Conservation (phyloP, 2,888 invertebrate genomes). For the Neoscelio sp. region DNA sequence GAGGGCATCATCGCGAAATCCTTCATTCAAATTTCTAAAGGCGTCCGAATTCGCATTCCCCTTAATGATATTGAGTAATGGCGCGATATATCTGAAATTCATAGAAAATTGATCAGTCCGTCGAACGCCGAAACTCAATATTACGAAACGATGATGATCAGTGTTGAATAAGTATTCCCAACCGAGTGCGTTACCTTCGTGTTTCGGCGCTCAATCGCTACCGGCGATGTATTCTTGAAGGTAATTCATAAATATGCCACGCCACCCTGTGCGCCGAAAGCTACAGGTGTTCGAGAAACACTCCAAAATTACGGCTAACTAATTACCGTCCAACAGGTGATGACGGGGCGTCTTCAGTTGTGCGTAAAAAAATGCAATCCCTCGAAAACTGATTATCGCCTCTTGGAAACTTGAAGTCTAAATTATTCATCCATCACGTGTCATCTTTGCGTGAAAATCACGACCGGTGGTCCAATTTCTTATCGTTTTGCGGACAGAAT, state of each 20-base stretch:
- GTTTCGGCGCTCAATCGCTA: conserved; percentile 66
- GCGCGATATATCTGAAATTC: conserved; percentile 38
- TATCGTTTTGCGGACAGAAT: too few relatives aligned
- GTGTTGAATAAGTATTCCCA: conserved; percentile 67
- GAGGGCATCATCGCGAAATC: too few relatives aligned
- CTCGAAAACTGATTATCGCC: conserved; percentile 64
- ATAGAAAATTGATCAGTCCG: conserved; percentile 50
- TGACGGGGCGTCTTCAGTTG: conserved; percentile 65
- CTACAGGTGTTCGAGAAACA: conserved; percentile 71
- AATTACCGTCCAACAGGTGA: conserved; percentile 75
- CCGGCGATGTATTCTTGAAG: conserved; percentile 65
- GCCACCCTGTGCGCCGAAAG: conserved; percentile 67
- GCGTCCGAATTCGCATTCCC: neutral
- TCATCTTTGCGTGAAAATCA: neutral
- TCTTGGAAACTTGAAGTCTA: conserved; percentile 32
- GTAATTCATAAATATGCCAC: conserved; percentile 70
- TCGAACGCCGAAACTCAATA: conserved; percentile 38
- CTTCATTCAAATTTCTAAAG: too few relatives aligned
- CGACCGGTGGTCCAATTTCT: neutral
- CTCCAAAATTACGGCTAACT: conserved; percentile 71
- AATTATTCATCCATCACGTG: neutral
- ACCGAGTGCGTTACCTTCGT: conserved; percentile 39
- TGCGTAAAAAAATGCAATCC: conserved; percentile 56
- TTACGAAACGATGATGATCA: conserved; percentile 62
- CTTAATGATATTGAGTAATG: conserved; percentile 50